Evolutionary conservation across 2,888 invertebrate species (phyloP).

Genomic region (Nematopogon swammerdamellus): DNA sequence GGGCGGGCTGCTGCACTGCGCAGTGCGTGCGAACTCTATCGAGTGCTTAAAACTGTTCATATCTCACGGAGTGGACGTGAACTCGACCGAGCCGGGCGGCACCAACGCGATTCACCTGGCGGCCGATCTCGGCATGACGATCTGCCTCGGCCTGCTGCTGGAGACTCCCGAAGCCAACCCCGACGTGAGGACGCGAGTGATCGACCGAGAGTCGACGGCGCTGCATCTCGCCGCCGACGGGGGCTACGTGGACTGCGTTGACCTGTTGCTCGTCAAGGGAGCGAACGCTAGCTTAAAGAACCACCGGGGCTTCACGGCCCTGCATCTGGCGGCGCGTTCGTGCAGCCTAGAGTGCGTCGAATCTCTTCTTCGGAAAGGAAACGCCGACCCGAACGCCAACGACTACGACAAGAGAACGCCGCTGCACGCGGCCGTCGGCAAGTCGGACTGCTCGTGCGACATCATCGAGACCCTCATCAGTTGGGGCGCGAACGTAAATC

Average conservation of each 20-base stretch:
- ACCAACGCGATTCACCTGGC: constrained; percentile 79
- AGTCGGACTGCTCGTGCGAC: constrained; percentile 76
- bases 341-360: constrained; percentile 81
- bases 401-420: constrained; percentile 81
- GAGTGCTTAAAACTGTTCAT: constrained; percentile 77
- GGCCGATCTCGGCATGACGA: constrained; percentile 75
- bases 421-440: constrained; percentile 81
- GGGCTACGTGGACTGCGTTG: constrained; percentile 79
- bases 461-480: constrained; percentile 74
- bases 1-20: constrained; percentile 79
- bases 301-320: constrained; percentile 77
- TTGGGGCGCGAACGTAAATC: constrained; percentile 80
- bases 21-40: constrained; percentile 79
- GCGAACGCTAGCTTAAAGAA: constrained; percentile 74
- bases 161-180: constrained; percentile 70
- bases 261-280: constrained; percentile 67
- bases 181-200: constrained; percentile 64
- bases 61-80: constrained; percentile 70
- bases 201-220: constrained; percentile 74
- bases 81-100: constrained; percentile 71
- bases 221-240: constrained; percentile 87
- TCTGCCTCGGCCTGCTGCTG: constrained; percentile 70
- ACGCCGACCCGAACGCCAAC: constrained; percentile 74
- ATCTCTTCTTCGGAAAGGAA: constrained; percentile 67
- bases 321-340: constrained; percentile 80